Conservation (phyloP, 2,888 invertebrate species). For the Prenolepis imparis region DNA sequence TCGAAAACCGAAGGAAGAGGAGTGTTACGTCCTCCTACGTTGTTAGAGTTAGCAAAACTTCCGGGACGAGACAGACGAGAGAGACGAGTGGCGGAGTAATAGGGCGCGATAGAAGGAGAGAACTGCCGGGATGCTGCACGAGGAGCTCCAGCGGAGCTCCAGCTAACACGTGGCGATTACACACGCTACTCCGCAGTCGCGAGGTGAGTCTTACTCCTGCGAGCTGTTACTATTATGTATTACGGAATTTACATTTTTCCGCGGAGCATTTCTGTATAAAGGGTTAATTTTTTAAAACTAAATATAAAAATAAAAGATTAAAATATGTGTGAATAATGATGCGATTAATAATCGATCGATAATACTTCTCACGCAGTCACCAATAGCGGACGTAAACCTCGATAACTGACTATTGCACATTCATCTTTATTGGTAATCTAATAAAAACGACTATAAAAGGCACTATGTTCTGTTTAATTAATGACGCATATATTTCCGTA, state of each 20-base stretch:
- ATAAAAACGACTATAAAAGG: not conserved
- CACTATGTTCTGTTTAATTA: not conserved
- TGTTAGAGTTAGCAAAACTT: conserved; percentile 6
- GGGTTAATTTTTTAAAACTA: not conserved
- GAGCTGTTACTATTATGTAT: not conserved
- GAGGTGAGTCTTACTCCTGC: conserved; percentile 79
- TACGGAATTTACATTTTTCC: not conserved
- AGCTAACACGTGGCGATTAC: conserved; percentile 85
- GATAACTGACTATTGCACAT: not conserved
- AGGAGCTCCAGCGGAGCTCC: conserved; percentile 80
- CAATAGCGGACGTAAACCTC: not conserved
- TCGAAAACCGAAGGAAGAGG: not conserved
- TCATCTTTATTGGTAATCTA: not conserved
- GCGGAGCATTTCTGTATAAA: not conserved
- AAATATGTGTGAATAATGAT: not conserved
- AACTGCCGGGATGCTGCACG: conserved; percentile 85
- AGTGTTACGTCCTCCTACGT: not conserved
- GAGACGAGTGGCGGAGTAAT: conserved; percentile 60
- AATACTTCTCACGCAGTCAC: not conserved
- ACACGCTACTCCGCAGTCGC: conserved; percentile 82
- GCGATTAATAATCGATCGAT: too few relatives aligned
- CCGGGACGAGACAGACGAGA: conserved; percentile 49
- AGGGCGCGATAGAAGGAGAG: conserved; percentile 68
- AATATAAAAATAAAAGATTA: not conserved
- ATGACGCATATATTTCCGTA: not conserved